phyloP scores from a whole-genome alignment of 1,140 invertebrate species.

The Acyrthosiphon pisum region DNA sequence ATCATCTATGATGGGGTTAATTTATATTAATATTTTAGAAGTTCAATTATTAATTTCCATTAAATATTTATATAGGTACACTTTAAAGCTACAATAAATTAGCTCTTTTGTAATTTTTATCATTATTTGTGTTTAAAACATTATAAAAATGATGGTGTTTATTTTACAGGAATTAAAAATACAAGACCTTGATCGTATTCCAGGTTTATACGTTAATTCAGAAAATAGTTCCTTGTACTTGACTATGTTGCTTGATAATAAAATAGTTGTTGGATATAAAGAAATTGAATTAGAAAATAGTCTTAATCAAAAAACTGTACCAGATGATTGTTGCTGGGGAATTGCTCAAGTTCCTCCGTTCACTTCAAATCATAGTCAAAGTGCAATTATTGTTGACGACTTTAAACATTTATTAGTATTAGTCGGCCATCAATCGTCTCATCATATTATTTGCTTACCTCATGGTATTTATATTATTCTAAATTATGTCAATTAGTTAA shows the following conservation, averaged over 20 bases:
- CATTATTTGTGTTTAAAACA: too few relatives aligned
- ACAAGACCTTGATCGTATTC: slow-evolving; percentile 52
- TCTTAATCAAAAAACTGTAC: slow-evolving; percentile 64
- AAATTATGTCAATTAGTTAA: not conserved
- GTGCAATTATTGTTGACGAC: slow-evolving; percentile 71
- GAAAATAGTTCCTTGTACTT: slow-evolving; percentile 69
- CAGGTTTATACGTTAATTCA: slow-evolving; percentile 63
- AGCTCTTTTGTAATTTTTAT: too few relatives aligned
- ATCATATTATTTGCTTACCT: slow-evolving; percentile 70
- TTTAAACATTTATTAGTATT: slow-evolving; percentile 72
- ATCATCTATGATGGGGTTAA: not conserved
- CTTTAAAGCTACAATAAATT: too few relatives aligned
- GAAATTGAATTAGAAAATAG: slow-evolving; percentile 62
- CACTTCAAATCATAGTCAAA: slow-evolving; percentile 63
- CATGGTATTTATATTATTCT: slow-evolving; percentile 63
- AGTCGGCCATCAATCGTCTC: slow-evolving; percentile 63
- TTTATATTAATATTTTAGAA: too few relatives aligned
- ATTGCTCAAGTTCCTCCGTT: slow-evolving; percentile 64
- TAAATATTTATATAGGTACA: not conserved
- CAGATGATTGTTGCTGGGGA: slow-evolving; percentile 64
- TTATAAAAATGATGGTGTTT: not conserved
- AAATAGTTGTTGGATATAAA: slow-evolving; percentile 72
- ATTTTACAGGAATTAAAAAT: slow-evolving; percentile 42
- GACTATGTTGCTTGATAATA: slow-evolving; percentile 69
- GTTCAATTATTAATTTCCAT: not conserved